Evolutionary conservation across 30 jellyfish, hydroid and myxozoan genomes (phyloP), one percentile per base, ranked within the genome.

Genomic region (Sanderia malayensis): DNA sequence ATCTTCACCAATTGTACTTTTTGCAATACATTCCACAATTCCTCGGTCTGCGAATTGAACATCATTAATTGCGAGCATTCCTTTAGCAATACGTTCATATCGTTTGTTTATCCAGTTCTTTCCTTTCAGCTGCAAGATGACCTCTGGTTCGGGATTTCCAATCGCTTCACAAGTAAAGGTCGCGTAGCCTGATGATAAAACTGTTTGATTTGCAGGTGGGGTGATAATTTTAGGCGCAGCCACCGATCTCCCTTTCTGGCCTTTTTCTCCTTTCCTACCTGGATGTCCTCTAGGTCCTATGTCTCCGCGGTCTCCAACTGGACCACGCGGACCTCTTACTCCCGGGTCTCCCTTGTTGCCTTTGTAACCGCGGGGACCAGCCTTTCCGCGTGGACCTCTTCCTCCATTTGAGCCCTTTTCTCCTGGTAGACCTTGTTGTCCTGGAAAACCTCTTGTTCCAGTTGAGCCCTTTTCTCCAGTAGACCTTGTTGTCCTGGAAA

Each of bases 21-120:
- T 49, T 13, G 83, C 83, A 23, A 25, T 71, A 49, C 83, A 71
- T 29, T 55, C 27, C n/a, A n/a, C n/a, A n/a, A n/a, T n/a, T n/a
- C 83, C 83, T 9, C 61, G 33, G 31, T 71, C 83, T 22, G 15
- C 72, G 15, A 19, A 23, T 1, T 28, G n/a, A 6, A 71, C 83
- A 18, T 71, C 31, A 4, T 6, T 31, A 23, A 71, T 71, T 29
- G 49, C 59, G 29, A 71, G 83, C 70, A 46, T 71, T 0, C 83
- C 83, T 71, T 71, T 60, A 2, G 71, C 83, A 28, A 49, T 15
- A 29, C 0, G 21, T 17, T 49, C 53, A 31, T 46, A 71, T 53
- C 83, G 26, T 6, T 23, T 31, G 53, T 71, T 61, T 25, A 46
- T 49, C 27, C n/a, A n/a, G n/a, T 59, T 47, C 46, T 71, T 30